Evolutionary conservation across 1,140 invertebrate species (phyloP).

Genomic region (Teleogryllus occipitalis): DNA sequence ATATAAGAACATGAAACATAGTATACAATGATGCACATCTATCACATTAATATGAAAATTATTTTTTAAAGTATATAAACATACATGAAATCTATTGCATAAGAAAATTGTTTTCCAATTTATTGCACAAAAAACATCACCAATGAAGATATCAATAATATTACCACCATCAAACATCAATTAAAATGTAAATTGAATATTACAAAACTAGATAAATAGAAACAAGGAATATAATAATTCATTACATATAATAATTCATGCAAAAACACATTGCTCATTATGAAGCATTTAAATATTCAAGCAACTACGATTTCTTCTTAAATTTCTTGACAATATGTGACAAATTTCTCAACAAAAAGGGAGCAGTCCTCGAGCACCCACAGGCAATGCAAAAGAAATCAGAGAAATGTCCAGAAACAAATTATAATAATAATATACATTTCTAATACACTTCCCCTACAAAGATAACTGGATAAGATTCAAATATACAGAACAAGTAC

Average conservation of each 20-base stretch:
- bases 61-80: neutral
- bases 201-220: neutral
- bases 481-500: neutral
- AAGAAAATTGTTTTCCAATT: neutral
- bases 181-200: neutral
- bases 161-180: neutral
- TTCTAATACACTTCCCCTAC: too few species aligned
- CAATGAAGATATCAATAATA: neutral
- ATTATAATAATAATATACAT: too few species aligned
- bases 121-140: neutral
- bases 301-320: too few species aligned
- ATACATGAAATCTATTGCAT: neutral
- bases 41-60: neutral
- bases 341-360: too few species aligned
- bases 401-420: too few species aligned
- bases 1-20: neutral
- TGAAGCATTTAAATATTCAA: too few species aligned
- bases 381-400: too few species aligned
- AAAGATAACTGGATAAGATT: neutral
- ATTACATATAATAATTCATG: neutral
- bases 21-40: neutral
- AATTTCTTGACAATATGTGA: too few species aligned
- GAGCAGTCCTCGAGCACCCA: too few species aligned
- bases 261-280: too few species aligned
- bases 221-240: neutral